Evolutionary conservation across 2,113 vertebrate species (phyloP).

Genomic region (Gopherus flavomarginatus): DNA sequence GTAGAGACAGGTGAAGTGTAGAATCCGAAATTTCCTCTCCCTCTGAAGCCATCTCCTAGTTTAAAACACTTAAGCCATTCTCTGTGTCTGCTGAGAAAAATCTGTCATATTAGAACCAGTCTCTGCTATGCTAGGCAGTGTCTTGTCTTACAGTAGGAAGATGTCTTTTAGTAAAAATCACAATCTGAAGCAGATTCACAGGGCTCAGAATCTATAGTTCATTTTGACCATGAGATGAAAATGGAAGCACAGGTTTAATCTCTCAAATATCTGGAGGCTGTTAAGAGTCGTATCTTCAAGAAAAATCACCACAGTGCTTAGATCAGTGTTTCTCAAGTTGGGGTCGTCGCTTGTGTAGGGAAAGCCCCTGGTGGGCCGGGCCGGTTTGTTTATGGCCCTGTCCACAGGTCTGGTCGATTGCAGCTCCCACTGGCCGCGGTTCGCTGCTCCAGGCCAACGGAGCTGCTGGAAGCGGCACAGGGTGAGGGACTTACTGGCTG

Average conservation of each 20-base stretch:
- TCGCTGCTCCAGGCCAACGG: no score
- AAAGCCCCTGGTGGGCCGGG: no score
- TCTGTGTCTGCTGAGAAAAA: background rate
- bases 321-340: no score
- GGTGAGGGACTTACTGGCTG: no score
- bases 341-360: no score
- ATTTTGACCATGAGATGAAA: background rate
- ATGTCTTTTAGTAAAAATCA: background rate
- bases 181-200: background rate
- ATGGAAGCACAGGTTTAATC: background rate
- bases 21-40: background rate
- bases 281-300: background rate
- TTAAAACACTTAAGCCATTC: background rate
- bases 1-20: background rate
- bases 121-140: background rate
- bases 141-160: background rate
- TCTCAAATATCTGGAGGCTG: background rate
- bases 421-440: no score
- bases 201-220: background rate
- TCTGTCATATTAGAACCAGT: background rate
- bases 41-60: background rate
- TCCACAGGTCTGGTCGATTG: no score
- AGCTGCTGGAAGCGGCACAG: no score
- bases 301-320: background rate
- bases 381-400: no score